phyloP scores from a whole-genome alignment of 2,888 invertebrate genomes.

The Cheilosia vernalis region DNA sequence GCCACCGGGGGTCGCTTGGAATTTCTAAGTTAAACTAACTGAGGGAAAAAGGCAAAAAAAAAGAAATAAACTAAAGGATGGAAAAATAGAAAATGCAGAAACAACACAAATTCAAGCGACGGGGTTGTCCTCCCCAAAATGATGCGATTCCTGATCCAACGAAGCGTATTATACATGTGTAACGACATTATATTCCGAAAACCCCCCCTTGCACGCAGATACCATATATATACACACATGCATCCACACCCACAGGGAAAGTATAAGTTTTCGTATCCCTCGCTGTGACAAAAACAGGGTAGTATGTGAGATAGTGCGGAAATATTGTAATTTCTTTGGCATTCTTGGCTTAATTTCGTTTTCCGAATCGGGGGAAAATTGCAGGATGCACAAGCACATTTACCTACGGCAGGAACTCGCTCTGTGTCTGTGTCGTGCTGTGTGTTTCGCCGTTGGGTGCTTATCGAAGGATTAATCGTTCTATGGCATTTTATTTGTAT shows the following conservation, averaged over 20 bases:
- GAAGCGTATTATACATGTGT: conserved; percentile 65
- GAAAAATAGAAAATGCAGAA: conserved; percentile 57
- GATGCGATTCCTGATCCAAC: conserved; percentile 72
- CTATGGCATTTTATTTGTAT: conserved; percentile 46
- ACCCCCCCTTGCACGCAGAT: background rate
- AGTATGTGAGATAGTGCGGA: conserved; percentile 48
- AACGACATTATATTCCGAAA: conserved; percentile 66
- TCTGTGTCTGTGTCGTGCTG: conserved; percentile 2
- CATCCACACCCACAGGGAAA: background rate
- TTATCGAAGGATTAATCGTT: conserved; percentile 56
- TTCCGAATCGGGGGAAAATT: conserved; percentile 22
- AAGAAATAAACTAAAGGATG: conserved; percentile 21
- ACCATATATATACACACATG: background rate
- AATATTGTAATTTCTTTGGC: conserved; percentile 60
- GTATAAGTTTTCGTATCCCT: background rate
- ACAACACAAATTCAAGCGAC: conserved; percentile 69
- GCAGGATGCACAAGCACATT: conserved; percentile 34
- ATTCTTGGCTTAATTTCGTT: conserved; percentile 65
- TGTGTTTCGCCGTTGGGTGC: conserved; percentile 22
- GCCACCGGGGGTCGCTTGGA: conserved; percentile 41
- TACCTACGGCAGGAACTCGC: background rate
- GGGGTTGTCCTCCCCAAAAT: conserved; percentile 21
- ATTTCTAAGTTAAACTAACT: conserved; percentile 68
- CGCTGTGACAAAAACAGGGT: background rate
- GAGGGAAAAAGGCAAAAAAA: background rate